Evolutionary conservation across 2,797 vertebrate genomes (phyloP).

Genomic region (Yasuhikotakia modesta): DNA sequence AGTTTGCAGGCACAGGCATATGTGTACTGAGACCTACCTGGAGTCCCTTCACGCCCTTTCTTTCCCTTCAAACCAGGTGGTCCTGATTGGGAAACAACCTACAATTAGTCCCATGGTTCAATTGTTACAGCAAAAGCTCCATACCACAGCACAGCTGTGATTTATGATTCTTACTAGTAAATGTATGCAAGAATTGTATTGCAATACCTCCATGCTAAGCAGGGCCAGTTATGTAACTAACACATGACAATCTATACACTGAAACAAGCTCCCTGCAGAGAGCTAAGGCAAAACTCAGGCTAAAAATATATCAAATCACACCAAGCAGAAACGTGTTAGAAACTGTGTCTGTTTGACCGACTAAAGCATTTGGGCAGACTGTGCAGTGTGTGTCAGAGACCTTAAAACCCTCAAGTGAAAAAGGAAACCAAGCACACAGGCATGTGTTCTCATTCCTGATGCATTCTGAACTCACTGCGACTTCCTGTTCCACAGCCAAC

Average conservation of each 20-base stretch:
- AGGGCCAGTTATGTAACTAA: constrained; percentile 10
- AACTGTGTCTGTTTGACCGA: constrained; percentile 32
- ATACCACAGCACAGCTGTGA: not conserved
- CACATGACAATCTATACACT: not conserved
- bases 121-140: not conserved
- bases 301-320: constrained; percentile 31
- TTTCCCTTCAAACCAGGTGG: constrained; percentile 62
- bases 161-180: not conserved
- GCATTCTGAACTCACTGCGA: constrained; percentile 73
- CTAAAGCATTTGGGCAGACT: constrained; percentile 54
- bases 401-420: constrained; percentile 58
- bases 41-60: constrained; percentile 58
- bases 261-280: not conserved
- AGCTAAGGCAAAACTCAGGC: constrained; percentile 2
- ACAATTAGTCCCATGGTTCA: constrained; percentile 55
- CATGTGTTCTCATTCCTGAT: constrained; percentile 69
- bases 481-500: constrained; percentile 77
- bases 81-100: constrained; percentile 62
- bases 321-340: constrained; percentile 31
- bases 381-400: constrained; percentile 52
- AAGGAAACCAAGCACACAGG: constrained; percentile 63
- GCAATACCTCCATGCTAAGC: not conserved
- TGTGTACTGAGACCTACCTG: constrained; percentile 55
- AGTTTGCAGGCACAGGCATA: constrained; percentile 22
- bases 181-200: constrained; percentile 11